A percentile compares a stretch with the other conserved stretches of the same genome.
Evolutionary conservation across 1,140 invertebrate species (phyloP).

Genomic region (Charaxes varanes): DNA sequence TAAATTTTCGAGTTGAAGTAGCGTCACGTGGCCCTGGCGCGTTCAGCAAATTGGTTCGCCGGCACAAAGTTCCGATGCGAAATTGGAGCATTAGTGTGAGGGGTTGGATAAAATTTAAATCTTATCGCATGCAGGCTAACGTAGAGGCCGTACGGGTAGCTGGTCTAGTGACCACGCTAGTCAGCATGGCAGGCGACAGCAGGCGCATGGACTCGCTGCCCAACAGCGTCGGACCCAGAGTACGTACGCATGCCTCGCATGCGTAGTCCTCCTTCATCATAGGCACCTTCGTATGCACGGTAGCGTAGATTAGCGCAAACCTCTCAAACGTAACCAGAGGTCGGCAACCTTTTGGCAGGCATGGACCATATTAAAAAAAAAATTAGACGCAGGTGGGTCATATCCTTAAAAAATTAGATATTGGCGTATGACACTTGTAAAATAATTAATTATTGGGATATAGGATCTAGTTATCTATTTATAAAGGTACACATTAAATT

Average conservation of each 20-base stretch:
- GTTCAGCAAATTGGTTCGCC: constrained; percentile 14
- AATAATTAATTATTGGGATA: too few relatives aligned
- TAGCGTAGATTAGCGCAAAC: constrained; percentile 8
- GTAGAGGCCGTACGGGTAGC: constrained; percentile 82
- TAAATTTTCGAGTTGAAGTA: constrained; percentile 50
- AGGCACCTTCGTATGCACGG: constrained; percentile 6
- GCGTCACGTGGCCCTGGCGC: constrained; percentile 13
- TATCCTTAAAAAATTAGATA: too few relatives aligned
- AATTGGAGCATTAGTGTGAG: constrained; percentile 24
- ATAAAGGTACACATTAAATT: too few relatives aligned
- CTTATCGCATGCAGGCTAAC: constrained; percentile 75
- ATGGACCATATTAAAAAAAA: too few relatives aligned
- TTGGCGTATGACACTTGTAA: too few relatives aligned
- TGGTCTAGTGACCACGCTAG: constrained; percentile 83
- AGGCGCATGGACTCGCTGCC: constrained; percentile 61
- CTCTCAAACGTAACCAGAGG: neutral
- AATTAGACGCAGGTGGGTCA: too few relatives aligned
- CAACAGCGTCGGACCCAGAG: constrained; percentile 68
- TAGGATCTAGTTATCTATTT: too few relatives aligned
- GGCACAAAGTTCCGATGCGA: constrained; percentile 9
- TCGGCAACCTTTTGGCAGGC: too few relatives aligned
- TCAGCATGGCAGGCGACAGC: constrained; percentile 80
- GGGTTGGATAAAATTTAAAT: constrained; percentile 63
- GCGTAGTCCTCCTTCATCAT: constrained; percentile 11
- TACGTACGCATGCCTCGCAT: constrained; percentile 49